Percentiles rank a stretch among this genome's conserved stretches.
Conservation (phyloP, 2,888 invertebrate genomes). For the Podabrus alpinus region DNA sequence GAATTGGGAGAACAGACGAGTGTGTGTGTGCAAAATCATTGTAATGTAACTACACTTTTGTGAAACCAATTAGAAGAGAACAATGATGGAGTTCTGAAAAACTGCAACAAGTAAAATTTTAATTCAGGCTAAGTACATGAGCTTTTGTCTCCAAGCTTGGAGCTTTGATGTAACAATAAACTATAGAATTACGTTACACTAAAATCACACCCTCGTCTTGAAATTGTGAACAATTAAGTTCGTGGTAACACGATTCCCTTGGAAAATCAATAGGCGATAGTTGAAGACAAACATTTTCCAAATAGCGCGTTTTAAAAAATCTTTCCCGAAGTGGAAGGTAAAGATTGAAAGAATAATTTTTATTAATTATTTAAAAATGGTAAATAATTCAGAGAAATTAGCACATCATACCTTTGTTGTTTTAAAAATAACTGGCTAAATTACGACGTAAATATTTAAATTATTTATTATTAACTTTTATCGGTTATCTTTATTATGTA, state of each 20-base stretch:
- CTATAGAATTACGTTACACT: not conserved
- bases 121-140: not conserved
- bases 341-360: too few relatives aligned
- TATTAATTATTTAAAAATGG: not conserved
- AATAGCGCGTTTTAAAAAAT: not conserved
- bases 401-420: not conserved
- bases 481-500: not conserved
- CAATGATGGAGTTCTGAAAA: not conserved
- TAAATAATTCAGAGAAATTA: not conserved
- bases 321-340: not conserved
- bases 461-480: not conserved
- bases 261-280: not conserved
- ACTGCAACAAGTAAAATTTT: not conserved
- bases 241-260: not conserved
- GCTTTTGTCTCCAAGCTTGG: not conserved
- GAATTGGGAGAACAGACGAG: too few relatives aligned
- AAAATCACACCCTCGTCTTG: not conserved
- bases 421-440: not conserved
- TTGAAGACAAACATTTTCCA: not conserved
- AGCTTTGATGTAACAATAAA: not conserved
- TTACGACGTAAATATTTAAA: not conserved
- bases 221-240: not conserved
- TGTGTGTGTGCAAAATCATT: not conserved
- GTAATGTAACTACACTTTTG: not conserved
- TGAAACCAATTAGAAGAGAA: not conserved